phyloP scores from a whole-genome alignment of 1,140 invertebrate species.

The Zaprionus kolodkinae region DNA sequence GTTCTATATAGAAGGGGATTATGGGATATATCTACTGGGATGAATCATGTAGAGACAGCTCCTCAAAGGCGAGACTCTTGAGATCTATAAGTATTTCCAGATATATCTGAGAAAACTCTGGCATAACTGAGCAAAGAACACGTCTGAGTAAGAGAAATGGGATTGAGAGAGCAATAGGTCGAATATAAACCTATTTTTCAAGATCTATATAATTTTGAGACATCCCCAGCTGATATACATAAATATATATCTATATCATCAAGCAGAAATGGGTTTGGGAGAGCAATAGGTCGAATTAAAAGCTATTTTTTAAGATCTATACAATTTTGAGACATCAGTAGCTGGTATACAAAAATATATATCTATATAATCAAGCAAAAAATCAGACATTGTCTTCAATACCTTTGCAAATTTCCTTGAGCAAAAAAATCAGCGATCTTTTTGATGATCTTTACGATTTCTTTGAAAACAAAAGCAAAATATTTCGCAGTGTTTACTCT shows the following conservation, averaged over 20 bases:
- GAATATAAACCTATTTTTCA: no score
- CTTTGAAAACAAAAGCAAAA: neutral
- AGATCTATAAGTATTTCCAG: neutral
- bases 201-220: no score
- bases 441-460: slow-evolving; percentile 3
- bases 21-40: neutral
- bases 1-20: neutral
- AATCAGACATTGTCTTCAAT: neutral
- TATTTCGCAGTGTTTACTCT: neutral
- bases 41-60: neutral
- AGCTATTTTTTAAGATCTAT: no score
- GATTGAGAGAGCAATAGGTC: no score
- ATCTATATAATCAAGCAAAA: neutral
- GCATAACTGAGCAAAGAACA: no score
- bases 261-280: neutral
- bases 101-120: neutral
- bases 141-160: no score
- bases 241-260: no score
- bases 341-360: no score
- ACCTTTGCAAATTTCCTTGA: neutral
- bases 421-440: neutral
- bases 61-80: no score
- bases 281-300: no score
- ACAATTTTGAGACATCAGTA: no score
- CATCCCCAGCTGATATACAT: no score